Conservation (phyloP, 2,113 vertebrate species). For the Scomber colias region DNA sequence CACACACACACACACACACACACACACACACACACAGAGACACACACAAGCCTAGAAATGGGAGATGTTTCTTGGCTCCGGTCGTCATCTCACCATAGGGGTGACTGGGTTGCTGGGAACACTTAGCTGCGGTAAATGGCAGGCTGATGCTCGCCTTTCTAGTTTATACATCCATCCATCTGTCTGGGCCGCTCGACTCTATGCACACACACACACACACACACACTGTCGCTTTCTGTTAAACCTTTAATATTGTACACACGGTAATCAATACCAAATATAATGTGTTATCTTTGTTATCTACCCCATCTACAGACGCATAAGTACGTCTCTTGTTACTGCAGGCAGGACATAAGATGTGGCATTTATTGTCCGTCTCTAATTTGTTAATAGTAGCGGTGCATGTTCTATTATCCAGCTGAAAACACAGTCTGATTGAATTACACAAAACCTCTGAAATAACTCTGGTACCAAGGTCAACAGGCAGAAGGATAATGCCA, state of each 20-base stretch:
- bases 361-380: constrained; percentile 7
- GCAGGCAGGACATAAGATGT: constrained; percentile 17
- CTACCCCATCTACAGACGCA: background rate
- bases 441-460: constrained; percentile 31
- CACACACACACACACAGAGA: constrained; percentile 24
- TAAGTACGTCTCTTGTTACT: background rate
- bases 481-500: constrained; percentile 36
- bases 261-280: constrained; percentile 5
- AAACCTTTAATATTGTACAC: constrained; percentile 11
- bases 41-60: constrained; percentile 45
- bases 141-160: constrained; percentile 21
- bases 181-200: background rate
- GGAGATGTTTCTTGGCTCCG: constrained; percentile 45
- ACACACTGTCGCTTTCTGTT: background rate
- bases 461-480: constrained; percentile 13
- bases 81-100: constrained; percentile 34
- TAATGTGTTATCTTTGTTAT: background rate
- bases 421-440: constrained; percentile 24
- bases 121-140: constrained; percentile 32
- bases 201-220: background rate
- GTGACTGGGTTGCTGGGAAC: constrained; percentile 58
- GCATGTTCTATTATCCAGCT: constrained; percentile 44
- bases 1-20: constrained; percentile 35
- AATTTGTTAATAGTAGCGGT: constrained; percentile 35
- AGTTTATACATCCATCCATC: constrained; percentile 32